These are phyloP conservation scores for Urocolius indicus DNA, from an alignment of 2,113 vertebrate genomes.

Conservation along the genomic window DNA sequence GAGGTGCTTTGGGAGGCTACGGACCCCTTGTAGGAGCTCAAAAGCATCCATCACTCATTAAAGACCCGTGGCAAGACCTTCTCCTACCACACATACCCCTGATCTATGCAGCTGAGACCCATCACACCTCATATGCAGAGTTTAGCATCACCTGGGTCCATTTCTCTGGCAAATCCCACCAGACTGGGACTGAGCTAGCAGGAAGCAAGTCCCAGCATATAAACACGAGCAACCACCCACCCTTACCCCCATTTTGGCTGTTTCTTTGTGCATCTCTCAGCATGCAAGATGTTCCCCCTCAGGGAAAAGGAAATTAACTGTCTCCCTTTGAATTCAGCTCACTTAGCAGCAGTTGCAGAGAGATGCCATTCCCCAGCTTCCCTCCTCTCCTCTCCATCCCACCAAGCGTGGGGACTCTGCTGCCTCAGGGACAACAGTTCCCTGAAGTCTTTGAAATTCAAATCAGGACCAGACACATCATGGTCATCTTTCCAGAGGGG, in stretches of 20 bases:
- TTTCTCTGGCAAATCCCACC: not conserved
- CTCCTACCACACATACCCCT: rapidly evolving
- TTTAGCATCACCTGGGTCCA: not conserved
- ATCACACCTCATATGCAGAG: too few relatives aligned
- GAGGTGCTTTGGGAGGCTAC: not conserved
- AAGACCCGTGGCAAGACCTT: not conserved
- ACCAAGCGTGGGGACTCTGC: rapidly evolving
- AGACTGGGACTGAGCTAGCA: rapidly evolving
- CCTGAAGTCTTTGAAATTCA: not conserved
- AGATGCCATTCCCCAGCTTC: not conserved
- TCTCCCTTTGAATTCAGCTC: not conserved
- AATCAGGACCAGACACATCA: not conserved
- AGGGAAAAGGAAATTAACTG: not conserved
- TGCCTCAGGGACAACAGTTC: not conserved
- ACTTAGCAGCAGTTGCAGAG: rapidly evolving
- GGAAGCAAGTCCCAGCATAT: not conserved
- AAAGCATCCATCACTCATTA: not conserved
- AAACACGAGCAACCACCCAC: not conserved
- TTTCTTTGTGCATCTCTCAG: not conserved
- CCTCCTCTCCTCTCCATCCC: not conserved
- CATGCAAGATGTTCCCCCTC: not conserved
- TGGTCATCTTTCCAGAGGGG: not conserved
- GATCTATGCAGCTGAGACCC: not conserved
- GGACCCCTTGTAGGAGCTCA: rapidly evolving
- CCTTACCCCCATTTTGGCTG: not conserved